A percentile compares a stretch with the other conserved stretches of the same genome.
phyloP scores from a whole-genome alignment of 2,888 invertebrate genomes.

The Calephelis perditalis region DNA sequence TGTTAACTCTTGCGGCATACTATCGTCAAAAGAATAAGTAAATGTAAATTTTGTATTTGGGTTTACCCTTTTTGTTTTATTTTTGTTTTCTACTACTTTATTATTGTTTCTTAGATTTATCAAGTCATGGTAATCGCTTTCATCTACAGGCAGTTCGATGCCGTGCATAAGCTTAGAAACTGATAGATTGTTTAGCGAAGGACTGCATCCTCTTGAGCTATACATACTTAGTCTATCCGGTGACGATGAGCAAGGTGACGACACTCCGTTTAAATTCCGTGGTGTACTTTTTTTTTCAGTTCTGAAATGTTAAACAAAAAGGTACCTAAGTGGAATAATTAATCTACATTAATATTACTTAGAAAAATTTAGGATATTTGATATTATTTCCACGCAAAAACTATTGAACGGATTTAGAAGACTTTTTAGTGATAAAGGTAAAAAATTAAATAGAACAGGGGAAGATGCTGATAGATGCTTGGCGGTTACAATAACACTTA shows the following conservation, averaged over 20 bases:
- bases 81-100: constrained; percentile 15
- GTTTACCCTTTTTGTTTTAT: constrained; percentile 17
- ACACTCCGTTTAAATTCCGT: constrained; percentile 10
- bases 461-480: neutral
- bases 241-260: constrained; percentile 18
- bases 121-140: constrained; percentile 13
- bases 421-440: neutral
- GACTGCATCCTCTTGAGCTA: constrained; percentile 26
- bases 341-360: neutral
- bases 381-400: neutral
- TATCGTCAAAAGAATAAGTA: constrained; percentile 22
- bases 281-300: neutral
- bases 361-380: too few relatives aligned
- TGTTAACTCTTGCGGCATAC: constrained; percentile 20
- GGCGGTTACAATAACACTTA: neutral
- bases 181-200: constrained; percentile 25
- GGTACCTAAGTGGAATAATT: neutral
- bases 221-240: constrained; percentile 20
- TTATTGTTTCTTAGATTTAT: constrained; percentile 16
- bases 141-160: constrained; percentile 10
- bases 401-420: constrained; percentile 2
- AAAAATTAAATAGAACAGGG: neutral
- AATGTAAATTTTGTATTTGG: constrained; percentile 18
- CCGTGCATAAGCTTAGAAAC: constrained; percentile 20
- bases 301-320: neutral